Base-by-base conservation (phyloP, 2,888 invertebrate species). In the Prosopocoilus inquinatus region DNA sequence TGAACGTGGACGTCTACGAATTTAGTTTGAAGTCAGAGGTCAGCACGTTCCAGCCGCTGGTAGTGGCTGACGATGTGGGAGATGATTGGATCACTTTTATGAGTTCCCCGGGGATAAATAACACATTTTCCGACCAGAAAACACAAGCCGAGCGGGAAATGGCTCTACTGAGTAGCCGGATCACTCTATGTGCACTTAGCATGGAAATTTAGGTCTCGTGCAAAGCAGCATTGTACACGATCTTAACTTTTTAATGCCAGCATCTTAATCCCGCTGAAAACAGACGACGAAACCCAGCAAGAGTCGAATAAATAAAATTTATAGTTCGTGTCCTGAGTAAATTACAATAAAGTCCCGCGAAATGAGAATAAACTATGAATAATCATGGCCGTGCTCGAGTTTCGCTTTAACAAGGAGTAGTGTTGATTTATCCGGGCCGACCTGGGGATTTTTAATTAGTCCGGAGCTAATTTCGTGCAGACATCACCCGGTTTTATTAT, bases 31-130 rank as follows among this genome's bases (percentile, higher is more conserved):
- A 59, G 60, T 63, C 53, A 55, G 60, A 67, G 64, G 62, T 62
- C 64, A 65, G 65, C 67, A 69, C 68, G 66, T 68, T 57, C 59
- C 57, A 57, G 58, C 60, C 57, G 58, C 56, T 58, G 60, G 58
- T 62, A 56, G 64, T 63, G 69, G 62, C 69, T 70, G 70, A 70
- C 70, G 69, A 70, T 69, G 71, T 68, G 72, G 72, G 68, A 75
- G 74, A 79, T 77, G 80, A 79, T 79, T 79, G 78, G 79, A 79
- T 79, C 77, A 76, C 75, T 78, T 80, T 79, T 79, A 79, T 74
- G 78, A 75, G 75, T 68, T 74, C 78, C 75, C 76, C 48, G 59
- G 78, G 78, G 78, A 78, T 75, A 74, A 75, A 75, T 75, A 76
- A 73, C 71, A 69, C 74, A 73, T 73, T 75, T 72, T 71, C 73